phyloP scores from a whole-genome alignment of 2,797 vertebrate genomes.

The Acrocephalus scirpaceus region DNA sequence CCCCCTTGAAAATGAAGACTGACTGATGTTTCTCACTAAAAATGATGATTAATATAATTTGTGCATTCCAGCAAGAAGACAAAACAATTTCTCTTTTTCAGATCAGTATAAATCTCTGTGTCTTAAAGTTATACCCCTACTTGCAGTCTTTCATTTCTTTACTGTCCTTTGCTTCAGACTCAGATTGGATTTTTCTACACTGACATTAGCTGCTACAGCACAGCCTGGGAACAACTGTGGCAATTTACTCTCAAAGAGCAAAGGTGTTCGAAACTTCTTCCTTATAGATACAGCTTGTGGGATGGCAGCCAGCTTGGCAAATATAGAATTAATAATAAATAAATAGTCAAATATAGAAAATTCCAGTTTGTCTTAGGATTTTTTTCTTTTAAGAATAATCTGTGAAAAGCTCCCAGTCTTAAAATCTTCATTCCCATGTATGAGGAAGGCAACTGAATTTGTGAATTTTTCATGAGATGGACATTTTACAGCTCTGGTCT shows the following conservation, averaged over 20 bases:
- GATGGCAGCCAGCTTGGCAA: background rate
- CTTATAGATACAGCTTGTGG: background rate
- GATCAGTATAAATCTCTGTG: background rate
- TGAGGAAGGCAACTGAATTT: background rate
- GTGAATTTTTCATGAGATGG: background rate
- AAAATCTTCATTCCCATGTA: background rate
- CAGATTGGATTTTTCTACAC: background rate
- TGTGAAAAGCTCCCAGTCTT: background rate
- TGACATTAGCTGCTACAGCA: background rate
- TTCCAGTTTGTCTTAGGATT: background rate
- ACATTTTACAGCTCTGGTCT: background rate
- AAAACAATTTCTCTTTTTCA: background rate
- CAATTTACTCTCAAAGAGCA: background rate
- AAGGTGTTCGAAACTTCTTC: background rate
- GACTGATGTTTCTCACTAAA: background rate
- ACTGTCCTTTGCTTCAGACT: background rate
- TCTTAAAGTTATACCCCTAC: background rate
- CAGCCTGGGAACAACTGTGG: background rate
- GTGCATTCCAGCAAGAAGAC: background rate
- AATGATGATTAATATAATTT: background rate
- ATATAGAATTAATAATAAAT: background rate
- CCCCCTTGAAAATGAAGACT: background rate
- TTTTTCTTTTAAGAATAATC: background rate
- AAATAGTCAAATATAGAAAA: background rate
- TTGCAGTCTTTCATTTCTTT: background rate